Percentiles rank a stretch among this genome's conserved stretches.
phyloP scores from a whole-genome alignment of 2,888 invertebrate species.

The Heteromyza rotundicornis region DNA sequence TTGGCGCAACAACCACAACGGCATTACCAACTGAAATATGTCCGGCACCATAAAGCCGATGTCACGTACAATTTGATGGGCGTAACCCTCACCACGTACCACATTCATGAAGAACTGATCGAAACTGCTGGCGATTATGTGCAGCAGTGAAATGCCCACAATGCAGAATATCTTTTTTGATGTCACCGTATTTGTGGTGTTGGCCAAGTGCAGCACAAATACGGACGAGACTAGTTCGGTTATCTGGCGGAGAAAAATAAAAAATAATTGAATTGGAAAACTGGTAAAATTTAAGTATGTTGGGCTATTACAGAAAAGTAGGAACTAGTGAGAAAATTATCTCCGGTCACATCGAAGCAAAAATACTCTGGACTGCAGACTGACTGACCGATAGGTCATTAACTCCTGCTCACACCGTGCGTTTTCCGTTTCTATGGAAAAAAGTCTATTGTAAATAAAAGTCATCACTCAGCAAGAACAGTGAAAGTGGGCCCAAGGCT shows the following conservation, averaged over 20 bases:
- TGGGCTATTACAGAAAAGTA: too few species aligned
- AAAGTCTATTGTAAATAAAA: too few species aligned
- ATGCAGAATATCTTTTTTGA: conserved; percentile 68
- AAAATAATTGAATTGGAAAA: too few species aligned
- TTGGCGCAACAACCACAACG: conserved; percentile 64
- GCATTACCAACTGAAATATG: conserved; percentile 68
- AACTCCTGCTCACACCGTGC: too few species aligned
- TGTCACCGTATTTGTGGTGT: conserved; percentile 64
- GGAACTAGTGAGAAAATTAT: too few species aligned
- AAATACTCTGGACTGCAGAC: too few species aligned
- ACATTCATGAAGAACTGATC: conserved; percentile 73
- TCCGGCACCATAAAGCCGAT: conserved; percentile 74
- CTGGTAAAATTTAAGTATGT: too few species aligned
- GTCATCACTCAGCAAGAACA: too few species aligned
- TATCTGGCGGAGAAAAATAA: conserved; percentile 50
- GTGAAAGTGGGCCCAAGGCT: too few species aligned
- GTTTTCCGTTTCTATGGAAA: too few species aligned
- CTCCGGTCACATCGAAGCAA: too few species aligned
- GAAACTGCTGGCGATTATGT: conserved; percentile 69
- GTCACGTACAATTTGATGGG: conserved; percentile 73
- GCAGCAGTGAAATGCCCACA: conserved; percentile 68
- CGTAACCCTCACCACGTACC: conserved; percentile 69
- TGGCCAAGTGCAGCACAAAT: conserved; percentile 67
- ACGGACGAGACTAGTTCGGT: conserved; percentile 70
- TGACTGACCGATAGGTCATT: too few species aligned